phyloP scores from a whole-genome alignment of 1,140 invertebrate genomes.

The Temnothorax longispinosus region DNA sequence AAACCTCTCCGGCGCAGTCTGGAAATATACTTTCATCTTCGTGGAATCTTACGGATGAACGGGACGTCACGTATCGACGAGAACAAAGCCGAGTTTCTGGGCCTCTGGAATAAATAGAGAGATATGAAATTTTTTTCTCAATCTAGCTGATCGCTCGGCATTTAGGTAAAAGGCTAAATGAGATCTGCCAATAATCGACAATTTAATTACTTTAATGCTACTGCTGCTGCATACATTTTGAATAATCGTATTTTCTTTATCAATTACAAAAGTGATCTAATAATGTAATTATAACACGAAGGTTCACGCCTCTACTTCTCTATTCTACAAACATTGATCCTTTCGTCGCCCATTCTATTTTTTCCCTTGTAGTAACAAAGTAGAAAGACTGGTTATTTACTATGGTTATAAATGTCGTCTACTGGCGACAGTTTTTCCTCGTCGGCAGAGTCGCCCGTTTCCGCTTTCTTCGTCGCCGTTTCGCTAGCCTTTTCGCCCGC shows the following conservation, averaged over 20 bases:
- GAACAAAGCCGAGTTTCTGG: constrained; percentile 5
- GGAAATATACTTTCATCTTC: constrained; percentile 58
- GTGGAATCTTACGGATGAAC: constrained; percentile 34
- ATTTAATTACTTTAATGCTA: not conserved
- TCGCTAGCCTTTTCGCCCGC: not conserved
- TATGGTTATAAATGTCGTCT: constrained; percentile 76
- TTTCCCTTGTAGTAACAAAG: constrained; percentile 45
- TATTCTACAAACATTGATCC: not conserved
- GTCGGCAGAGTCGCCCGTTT: not conserved
- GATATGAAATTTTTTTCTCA: constrained; percentile 12
- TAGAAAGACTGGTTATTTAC: constrained; percentile 74
- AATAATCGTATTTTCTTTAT: not conserved
- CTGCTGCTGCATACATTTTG: not conserved
- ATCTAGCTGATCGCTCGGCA: not conserved
- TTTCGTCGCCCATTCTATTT: not conserved
- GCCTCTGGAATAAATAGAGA: not conserved
- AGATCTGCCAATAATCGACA: not conserved
- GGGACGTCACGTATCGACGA: constrained; percentile 28
- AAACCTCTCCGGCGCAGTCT: constrained; percentile 44
- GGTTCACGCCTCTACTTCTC: not conserved
- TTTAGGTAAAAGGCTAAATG: not conserved
- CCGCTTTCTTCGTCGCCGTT: not conserved
- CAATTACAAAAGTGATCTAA: not conserved
- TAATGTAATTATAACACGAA: not conserved
- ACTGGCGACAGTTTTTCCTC: constrained; percentile 31